These are phyloP conservation scores for Chaetura pelagica DNA, from an alignment of 2,113 vertebrate species.

Conservation along the genomic window DNA sequence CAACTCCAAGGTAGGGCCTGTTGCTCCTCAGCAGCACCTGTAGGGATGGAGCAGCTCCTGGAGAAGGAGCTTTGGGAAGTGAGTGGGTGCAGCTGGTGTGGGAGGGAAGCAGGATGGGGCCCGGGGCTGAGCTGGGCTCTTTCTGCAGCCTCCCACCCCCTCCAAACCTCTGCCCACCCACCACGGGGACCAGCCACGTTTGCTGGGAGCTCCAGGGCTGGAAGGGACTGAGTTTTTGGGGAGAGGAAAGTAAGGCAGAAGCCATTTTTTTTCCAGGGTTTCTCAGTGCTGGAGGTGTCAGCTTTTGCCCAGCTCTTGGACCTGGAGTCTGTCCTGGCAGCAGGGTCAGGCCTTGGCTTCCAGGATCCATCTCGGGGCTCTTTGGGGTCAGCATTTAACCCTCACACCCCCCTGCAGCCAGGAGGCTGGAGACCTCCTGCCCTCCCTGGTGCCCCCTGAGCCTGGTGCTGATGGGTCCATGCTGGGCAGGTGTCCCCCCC, in stretches of 20 bases:
- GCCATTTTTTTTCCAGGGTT: rapidly evolving
- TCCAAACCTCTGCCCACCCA: neutral
- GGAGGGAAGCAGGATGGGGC: neutral
- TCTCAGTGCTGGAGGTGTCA: neutral
- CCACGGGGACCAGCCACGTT: neutral
- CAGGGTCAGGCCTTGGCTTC: neutral
- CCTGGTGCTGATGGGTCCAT: rapidly evolving
- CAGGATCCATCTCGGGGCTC: neutral
- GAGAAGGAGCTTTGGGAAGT: neutral
- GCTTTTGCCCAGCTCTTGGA: too few relatives aligned
- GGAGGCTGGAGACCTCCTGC: neutral
- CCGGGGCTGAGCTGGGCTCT: rapidly evolving
- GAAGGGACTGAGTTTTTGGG: rapidly evolving
- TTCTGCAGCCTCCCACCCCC: neutral
- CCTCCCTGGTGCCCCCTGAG: rapidly evolving
- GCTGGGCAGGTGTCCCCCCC: rapidly evolving
- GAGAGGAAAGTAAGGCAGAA: neutral
- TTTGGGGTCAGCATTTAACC: neutral
- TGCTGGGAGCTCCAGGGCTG: neutral
- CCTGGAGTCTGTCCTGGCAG: neutral
- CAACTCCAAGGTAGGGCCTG: rapidly evolving
- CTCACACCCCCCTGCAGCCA: rapidly evolving
- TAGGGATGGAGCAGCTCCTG: neutral
- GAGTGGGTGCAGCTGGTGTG: neutral
- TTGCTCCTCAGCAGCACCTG: neutral